These are phyloP conservation scores for Mustelus asterias DNA, from an alignment of 2,113 vertebrate species.

Conservation along the genomic window DNA sequence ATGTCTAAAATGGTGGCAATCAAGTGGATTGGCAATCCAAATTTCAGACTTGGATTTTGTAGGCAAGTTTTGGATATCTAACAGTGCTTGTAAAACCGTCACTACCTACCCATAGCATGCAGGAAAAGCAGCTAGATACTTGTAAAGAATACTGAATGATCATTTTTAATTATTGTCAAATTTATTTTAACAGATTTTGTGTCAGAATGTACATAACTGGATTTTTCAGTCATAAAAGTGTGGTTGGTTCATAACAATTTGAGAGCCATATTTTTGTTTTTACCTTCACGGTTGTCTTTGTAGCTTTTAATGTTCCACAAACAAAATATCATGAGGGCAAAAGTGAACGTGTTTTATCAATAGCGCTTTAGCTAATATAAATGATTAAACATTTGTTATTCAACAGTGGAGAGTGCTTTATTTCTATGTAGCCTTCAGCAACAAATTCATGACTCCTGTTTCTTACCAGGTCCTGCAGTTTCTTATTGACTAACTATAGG, in stretches of 20 bases:
- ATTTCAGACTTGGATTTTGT: not conserved
- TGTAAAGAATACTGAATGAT: not conserved
- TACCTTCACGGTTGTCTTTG: not conserved
- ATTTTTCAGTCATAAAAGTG: not conserved
- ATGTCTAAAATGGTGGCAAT: too few species aligned
- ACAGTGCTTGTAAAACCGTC: not conserved
- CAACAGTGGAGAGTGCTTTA: not conserved
- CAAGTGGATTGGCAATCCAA: not conserved
- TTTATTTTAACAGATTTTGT: not conserved
- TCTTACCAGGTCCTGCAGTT: not conserved
- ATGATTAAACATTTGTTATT: not conserved
- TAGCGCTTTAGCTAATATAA: not conserved
- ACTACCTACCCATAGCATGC: not conserved
- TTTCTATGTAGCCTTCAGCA: not conserved
- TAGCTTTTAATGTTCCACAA: not conserved
- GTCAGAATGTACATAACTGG: not conserved
- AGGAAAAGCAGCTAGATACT: not conserved
- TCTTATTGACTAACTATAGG: not conserved
- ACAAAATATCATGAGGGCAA: not conserved
- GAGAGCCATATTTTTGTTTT: not conserved
- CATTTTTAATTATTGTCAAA: not conserved
- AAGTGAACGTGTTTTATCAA: not conserved
- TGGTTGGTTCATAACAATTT: not conserved
- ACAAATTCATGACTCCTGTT: not conserved
- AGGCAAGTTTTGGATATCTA: not conserved